These are phyloP conservation scores for Isurus oxyrinchus DNA, from an alignment of 2,113 vertebrate species.

Conservation along the genomic window DNA sequence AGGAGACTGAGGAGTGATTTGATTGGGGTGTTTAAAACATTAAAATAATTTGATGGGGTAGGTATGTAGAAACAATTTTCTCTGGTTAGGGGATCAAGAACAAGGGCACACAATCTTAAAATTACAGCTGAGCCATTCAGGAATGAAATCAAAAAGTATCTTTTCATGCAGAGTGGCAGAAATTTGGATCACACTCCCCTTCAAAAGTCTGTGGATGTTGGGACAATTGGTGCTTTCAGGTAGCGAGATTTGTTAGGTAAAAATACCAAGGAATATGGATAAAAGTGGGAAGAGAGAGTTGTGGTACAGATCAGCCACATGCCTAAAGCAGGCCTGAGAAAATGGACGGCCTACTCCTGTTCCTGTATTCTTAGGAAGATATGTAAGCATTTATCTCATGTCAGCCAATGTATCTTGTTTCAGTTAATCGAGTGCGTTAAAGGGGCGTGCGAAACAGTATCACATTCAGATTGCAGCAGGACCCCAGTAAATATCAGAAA, in stretches of 20 bases:
- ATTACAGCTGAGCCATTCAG: not conserved
- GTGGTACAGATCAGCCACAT: not conserved
- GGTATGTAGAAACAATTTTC: not conserved
- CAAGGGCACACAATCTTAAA: not conserved
- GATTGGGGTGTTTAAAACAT: not conserved
- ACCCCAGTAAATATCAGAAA: not conserved
- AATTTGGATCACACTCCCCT: not conserved
- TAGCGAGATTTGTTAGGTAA: not conserved
- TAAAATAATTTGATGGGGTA: not conserved
- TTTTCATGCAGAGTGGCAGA: not conserved
- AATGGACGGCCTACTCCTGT: not conserved
- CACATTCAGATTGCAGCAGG: not conserved
- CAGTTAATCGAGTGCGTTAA: not conserved
- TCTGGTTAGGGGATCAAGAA: not conserved
- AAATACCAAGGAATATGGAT: not conserved
- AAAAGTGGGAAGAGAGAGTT: not conserved
- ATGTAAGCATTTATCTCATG: not conserved
- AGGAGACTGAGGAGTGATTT: not conserved
- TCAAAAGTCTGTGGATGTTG: not conserved
- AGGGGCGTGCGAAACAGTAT: not conserved
- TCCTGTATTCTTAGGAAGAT: not conserved
- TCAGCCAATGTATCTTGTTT: not conserved
- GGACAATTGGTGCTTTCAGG: not conserved
- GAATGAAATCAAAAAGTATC: not conserved
- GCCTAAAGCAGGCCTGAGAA: not conserved